phyloP scores from a whole-genome alignment of 2,113 vertebrate genomes.

The Nyctereutes procyonoides region DNA sequence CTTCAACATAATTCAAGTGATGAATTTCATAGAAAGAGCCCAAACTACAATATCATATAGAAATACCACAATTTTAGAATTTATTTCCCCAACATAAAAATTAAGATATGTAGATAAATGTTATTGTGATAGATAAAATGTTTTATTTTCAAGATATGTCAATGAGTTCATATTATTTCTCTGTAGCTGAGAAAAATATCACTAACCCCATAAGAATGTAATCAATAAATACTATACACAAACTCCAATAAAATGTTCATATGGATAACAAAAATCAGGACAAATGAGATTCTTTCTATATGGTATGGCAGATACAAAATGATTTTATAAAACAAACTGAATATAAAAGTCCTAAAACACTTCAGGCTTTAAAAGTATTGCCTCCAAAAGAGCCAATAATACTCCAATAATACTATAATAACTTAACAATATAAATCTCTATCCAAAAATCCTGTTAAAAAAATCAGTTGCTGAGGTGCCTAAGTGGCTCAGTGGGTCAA shows the following conservation, averaged over 20 bases:
- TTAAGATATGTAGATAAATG: not conserved
- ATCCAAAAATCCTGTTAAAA: slow-evolving; percentile 1
- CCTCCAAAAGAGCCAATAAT: not conserved
- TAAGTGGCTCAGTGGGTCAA: no score
- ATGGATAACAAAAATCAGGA: not conserved
- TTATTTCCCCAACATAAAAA: slow-evolving; percentile 24
- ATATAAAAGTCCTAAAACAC: slow-evolving; percentile 50
- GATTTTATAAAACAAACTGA: slow-evolving; percentile 20
- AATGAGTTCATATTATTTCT: slow-evolving; percentile 36
- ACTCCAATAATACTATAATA: not conserved
- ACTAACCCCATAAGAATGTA: slow-evolving; percentile 22
- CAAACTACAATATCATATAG: not conserved
- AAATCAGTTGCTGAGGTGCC: no score
- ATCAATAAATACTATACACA: slow-evolving; percentile 11
- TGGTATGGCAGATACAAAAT: slow-evolving; percentile 3
- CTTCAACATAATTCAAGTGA: not conserved
- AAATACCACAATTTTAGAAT: slow-evolving; percentile 27
- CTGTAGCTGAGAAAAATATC: not conserved
- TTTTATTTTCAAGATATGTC: slow-evolving; percentile 36
- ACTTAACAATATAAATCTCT: not conserved
- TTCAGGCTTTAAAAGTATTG: not conserved
- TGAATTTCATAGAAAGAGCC: not conserved
- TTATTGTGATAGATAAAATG: not conserved
- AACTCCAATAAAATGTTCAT: slow-evolving; percentile 42
- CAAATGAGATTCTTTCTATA: slow-evolving; percentile 1